Evolutionary conservation across 2,888 invertebrate species (phyloP), one percentile per base, ranked within the genome.

Genomic region (Apantesis nais): DNA sequence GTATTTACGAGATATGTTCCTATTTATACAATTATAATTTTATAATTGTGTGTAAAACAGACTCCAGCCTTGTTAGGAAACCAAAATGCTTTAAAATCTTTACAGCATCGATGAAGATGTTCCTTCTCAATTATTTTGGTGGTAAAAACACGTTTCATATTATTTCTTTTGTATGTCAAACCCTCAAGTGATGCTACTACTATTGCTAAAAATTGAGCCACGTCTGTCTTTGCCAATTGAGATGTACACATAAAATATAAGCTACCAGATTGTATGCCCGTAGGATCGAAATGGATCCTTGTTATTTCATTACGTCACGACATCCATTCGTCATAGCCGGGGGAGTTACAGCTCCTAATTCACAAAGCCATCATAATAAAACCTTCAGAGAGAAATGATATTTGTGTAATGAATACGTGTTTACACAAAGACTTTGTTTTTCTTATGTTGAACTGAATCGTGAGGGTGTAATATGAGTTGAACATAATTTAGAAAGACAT

Each of bases 231-330:
- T 16, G 5, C 58, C 29, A 58, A 29, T 58, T 58, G 7, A 58
- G 58, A 5, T 29, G 29, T 29, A 29, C 29, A 58, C 4, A 29
- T 58, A 58, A 58, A 58, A 29, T 11, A 11, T 14, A 58, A 58
- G 5, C 58, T 29, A 58, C 7, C 29, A 16, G 5, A 63, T 63
- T 25, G n/a, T 55, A 37, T 12, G 34, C 34, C 68, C 44, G 34
- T 2, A 25, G 52, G 62, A 55, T n/a, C 0, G 16, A 62, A 61
- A 29, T 22, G 39, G 37, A 37, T 11, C 39, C 52, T 39, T 66
- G 37, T 61, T 58, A 65, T 64, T 64, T 14, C 16, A 37, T 70
- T 62, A 69, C 61, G 62, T 66, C 52, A 52, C 48, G 66, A 64
- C 37, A 48, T 48, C 29, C 48, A 61, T 62, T 61, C 70, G 70